Evolutionary conservation across 35 echinoderm and acorn worm species (phyloP).

Genomic region (Amphiura filiformis): DNA sequence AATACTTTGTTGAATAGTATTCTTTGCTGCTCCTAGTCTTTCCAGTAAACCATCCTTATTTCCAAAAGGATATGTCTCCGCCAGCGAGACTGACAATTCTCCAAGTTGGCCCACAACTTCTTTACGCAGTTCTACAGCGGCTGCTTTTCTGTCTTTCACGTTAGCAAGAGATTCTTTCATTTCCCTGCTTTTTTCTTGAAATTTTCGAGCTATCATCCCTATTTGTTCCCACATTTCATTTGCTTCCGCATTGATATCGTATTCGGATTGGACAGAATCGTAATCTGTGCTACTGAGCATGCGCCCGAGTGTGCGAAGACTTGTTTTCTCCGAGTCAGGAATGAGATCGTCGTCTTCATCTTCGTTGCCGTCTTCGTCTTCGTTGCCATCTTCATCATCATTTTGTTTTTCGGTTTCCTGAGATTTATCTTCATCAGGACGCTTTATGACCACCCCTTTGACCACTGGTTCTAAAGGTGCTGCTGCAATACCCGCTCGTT

Average conservation of each 20-base stretch:
- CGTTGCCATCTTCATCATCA: neutral
- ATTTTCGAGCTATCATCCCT: neutral
- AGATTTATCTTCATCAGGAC: too few relatives aligned
- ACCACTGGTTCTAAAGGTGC: neutral
- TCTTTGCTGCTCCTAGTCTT: neutral
- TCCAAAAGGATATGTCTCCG: neutral
- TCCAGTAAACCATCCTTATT: neutral
- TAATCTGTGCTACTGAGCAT: conserved; percentile 5
- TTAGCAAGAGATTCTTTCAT: neutral
- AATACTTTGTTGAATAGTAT: neutral
- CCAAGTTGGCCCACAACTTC: neutral
- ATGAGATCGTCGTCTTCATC: neutral
- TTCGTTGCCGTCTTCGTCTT: neutral
- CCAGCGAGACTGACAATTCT: neutral
- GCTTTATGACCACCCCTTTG: neutral
- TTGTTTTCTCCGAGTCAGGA: neutral
- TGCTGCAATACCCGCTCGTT: neutral
- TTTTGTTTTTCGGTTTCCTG: neutral
- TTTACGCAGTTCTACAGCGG: neutral
- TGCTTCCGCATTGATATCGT: neutral
- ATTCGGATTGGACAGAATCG: neutral
- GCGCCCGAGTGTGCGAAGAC: neutral
- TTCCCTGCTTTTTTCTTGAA: neutral
- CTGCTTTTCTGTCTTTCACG: conserved; percentile 6
- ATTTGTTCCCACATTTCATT: neutral